Base-by-base conservation (phyloP, 2,888 invertebrate species). In the Drosophila kokeensis region DNA sequence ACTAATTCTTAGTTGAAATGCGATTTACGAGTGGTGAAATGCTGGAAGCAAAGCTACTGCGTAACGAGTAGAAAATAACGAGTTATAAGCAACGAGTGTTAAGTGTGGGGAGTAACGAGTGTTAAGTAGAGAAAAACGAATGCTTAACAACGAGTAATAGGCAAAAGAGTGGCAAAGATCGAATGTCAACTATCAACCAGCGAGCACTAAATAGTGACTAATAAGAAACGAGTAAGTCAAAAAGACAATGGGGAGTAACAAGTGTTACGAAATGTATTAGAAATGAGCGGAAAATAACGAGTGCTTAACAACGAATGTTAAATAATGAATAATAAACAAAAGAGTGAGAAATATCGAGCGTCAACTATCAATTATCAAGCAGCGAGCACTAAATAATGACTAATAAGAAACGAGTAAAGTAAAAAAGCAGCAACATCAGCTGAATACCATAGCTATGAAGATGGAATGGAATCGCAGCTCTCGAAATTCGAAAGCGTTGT, bases 401-500 rank as follows among this genome's bases (percentile, higher is more conserved):
- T 36, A 52, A 21, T 29, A 8, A 32, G 13, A 29, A 50, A 6
- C 49, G 54, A 55, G 10, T 18, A 8, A 18, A 27, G 36, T 13
- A 27, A 0, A 24, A 4, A 8, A 21, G 11, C 11, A 32, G 18
- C 40, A 10, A 21, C 42, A 15, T 45, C 45, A 45, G 45, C 24
- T 24, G 24, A 59, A 59, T 45, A 55, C n/a, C 15, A 60, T 38
- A 4, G 4, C 8, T 10, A 53, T 18, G 24, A 36, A 24, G 29
- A 27, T 24, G n/a, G n/a, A 21, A 30, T 11, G 2, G 2, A 57
- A 38, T 38, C 38, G 55, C 55, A 36, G 29, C 27, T 38, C 42
- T 42, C 42, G 57, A 42, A 57, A 42, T 49, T 59, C 38, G 50
- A 50, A 55, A 49, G 34, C 58, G 72, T 58, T 74, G 72, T 67